These are phyloP conservation scores for Enteromius paludinosus DNA, from an alignment of 2,797 vertebrate genomes.

Conservation along the genomic window DNA sequence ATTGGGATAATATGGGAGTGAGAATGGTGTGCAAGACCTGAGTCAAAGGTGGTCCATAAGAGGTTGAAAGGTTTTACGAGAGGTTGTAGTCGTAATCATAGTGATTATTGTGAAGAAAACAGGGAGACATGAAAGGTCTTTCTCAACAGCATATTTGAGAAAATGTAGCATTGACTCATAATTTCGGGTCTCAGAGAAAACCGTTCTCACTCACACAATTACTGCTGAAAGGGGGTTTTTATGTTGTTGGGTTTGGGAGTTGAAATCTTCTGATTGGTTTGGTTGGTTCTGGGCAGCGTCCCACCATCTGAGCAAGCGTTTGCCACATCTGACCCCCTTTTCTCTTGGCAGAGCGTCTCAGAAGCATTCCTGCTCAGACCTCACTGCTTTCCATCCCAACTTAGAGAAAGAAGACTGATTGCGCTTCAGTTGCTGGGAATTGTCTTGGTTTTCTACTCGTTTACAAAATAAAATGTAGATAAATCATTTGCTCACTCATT, in stretches of 20 bases:
- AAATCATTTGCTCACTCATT: not conserved
- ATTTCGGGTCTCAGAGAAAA: constrained; percentile 22
- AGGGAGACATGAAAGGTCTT: constrained; percentile 24
- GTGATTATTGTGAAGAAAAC: constrained; percentile 37
- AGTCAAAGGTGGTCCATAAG: constrained; percentile 35
- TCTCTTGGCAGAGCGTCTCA: constrained; percentile 38
- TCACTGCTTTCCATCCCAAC: constrained; percentile 24
- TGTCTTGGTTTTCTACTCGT: no score
- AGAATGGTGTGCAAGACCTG: constrained; percentile 8
- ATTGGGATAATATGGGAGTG: not conserved
- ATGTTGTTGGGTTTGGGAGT: constrained; percentile 44
- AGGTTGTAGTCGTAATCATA: constrained; percentile 53
- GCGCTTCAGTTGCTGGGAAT: not conserved
- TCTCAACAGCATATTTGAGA: constrained; percentile 16
- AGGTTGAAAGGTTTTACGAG: constrained; percentile 28
- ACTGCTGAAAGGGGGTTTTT: constrained; percentile 6
- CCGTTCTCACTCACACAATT: constrained; percentile 15
- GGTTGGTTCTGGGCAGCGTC: constrained; percentile 26
- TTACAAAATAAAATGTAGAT: not conserved
- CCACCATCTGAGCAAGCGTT: constrained; percentile 35
- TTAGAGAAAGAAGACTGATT: constrained; percentile 15
- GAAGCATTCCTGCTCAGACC: constrained; percentile 41
- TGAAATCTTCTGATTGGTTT: constrained; percentile 22
- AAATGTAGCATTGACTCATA: constrained; percentile 8
- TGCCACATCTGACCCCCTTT: constrained; percentile 39